phyloP scores from a whole-genome alignment of 2,888 invertebrate species.

The Achlya flavicornis region DNA sequence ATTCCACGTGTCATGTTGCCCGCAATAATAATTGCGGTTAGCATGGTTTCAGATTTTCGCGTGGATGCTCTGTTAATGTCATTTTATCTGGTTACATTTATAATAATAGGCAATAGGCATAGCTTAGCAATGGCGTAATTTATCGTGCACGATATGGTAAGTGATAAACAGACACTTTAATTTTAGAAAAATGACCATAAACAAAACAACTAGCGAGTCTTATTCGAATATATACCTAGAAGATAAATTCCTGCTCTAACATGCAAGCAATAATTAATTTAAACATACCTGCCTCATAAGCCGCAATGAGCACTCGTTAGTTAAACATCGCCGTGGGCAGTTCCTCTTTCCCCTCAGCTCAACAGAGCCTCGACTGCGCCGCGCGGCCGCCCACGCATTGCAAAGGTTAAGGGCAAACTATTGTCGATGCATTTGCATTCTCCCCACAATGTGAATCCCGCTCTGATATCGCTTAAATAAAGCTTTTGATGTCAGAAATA shows the following conservation, averaged over 20 bases:
- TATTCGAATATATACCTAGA: too few species aligned
- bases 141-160: neutral
- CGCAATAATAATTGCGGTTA: slow-evolving; percentile 53
- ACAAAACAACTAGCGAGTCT: too few species aligned
- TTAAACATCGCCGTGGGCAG: slow-evolving; percentile 57
- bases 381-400: slow-evolving; percentile 47
- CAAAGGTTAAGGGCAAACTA: slow-evolving; percentile 69
- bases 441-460: slow-evolving; percentile 40
- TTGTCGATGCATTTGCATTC: slow-evolving; percentile 49
- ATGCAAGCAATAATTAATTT: too few species aligned
- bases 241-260: too few species aligned
- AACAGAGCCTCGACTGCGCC: slow-evolving; percentile 25
- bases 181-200: neutral
- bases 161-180: neutral
- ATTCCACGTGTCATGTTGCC: slow-evolving; percentile 38
- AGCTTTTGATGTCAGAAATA: slow-evolving; percentile 27
- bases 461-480: slow-evolving; percentile 37
- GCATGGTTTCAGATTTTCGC: slow-evolving; percentile 45
- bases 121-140: slow-evolving; percentile 13
- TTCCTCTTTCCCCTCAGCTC: slow-evolving; percentile 23
- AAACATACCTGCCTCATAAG: neutral
- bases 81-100: slow-evolving; percentile 37
- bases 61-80: slow-evolving; percentile 40
- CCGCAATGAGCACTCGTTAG: slow-evolving; percentile 52
- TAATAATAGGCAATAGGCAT: slow-evolving; percentile 18